Conservation (phyloP, 2,888 invertebrate species). For the Zele albiditarsus region DNA sequence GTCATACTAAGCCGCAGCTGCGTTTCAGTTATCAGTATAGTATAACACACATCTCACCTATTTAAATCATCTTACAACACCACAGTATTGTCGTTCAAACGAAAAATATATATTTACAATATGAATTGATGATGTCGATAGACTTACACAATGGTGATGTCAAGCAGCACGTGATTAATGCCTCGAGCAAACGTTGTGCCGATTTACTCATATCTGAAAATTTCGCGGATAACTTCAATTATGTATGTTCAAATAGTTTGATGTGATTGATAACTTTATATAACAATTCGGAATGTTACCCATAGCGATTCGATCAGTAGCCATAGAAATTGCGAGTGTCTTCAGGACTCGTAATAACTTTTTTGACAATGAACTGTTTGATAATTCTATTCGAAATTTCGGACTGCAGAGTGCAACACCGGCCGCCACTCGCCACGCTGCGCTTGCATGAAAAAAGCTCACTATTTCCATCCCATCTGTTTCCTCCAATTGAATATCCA, state of each 20-base stretch:
- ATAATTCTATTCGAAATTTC: conserved; percentile 74
- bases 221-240: background rate
- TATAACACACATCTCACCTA: conserved; percentile 17
- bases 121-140: conserved; percentile 8
- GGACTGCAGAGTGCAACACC: conserved; percentile 76
- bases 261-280: background rate
- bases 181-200: conserved; percentile 66
- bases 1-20: conserved; percentile 65
- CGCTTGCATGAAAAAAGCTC: conserved; percentile 64
- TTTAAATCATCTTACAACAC: conserved; percentile 33
- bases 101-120: conserved; percentile 32
- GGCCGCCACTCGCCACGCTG: conserved; percentile 68
- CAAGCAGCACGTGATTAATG: conserved; percentile 68
- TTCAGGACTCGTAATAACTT: conserved; percentile 60
- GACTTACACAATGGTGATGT: conserved; percentile 66
- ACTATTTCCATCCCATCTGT: conserved; percentile 43
- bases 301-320: conserved; percentile 64
- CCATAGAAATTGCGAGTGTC: conserved; percentile 60
- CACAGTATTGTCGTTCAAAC: conserved; percentile 37
- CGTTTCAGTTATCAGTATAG: conserved; percentile 48
- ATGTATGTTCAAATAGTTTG: conserved; percentile 28
- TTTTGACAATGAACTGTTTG: conserved; percentile 66
- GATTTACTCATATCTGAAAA: conserved; percentile 66
- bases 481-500: conserved; percentile 28
- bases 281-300: conserved; percentile 14